Conservation (phyloP, 2,888 invertebrate genomes). For the Agrochola macilenta region DNA sequence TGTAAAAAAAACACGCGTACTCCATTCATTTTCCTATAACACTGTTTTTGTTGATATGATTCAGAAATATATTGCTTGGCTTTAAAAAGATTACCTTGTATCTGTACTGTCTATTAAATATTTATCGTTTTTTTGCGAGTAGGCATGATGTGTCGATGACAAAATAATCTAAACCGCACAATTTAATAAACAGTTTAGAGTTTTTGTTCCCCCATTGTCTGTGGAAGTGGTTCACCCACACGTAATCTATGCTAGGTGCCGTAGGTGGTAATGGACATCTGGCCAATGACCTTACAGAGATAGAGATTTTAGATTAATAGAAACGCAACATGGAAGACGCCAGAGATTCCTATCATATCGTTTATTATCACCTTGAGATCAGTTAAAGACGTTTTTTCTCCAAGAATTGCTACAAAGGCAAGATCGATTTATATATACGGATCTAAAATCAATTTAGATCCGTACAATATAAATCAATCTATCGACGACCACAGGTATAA, state of each 20-base stretch:
- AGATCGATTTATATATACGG: no score
- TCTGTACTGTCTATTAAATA: not conserved
- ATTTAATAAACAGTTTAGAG: not conserved
- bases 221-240: slow-evolving; percentile 31
- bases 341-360: no score
- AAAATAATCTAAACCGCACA: slow-evolving; percentile 8
- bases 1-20: no score
- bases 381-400: no score
- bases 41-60: not conserved
- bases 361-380: no score
- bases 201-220: slow-evolving; percentile 33
- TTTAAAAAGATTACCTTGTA: not conserved
- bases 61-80: not conserved
- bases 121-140: not conserved
- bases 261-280: not conserved
- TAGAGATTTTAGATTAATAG: not conserved
- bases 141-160: not conserved
- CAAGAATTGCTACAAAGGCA: no score
- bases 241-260: not conserved
- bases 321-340: not conserved
- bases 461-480: not conserved
- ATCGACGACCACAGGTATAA: not conserved
- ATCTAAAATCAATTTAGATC: not conserved
- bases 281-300: slow-evolving; percentile 16
- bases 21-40: no score